These are phyloP conservation scores for Eupithecia dodoneata DNA, from an alignment of 2,888 invertebrate species.

Conservation along the genomic window DNA sequence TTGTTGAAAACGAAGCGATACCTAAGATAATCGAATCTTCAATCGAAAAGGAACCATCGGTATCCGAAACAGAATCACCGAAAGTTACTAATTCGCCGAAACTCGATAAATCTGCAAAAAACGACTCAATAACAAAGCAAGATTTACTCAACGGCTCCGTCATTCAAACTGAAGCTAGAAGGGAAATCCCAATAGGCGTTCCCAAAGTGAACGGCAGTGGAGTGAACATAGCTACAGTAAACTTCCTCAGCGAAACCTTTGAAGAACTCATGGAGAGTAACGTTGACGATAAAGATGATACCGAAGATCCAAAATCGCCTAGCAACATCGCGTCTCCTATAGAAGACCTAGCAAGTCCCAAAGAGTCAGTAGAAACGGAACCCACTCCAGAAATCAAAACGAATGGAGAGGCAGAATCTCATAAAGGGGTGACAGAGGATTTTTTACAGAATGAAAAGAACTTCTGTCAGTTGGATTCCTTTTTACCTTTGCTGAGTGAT, in stretches of 20 bases:
- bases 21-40: neutral
- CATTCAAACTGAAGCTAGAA: constrained; percentile 7
- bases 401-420: constrained; percentile 54
- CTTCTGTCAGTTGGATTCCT: constrained; percentile 70
- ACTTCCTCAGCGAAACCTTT: constrained; percentile 72
- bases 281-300: constrained; percentile 68
- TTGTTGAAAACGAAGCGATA: constrained; percentile 9
- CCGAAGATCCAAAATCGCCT: constrained; percentile 20
- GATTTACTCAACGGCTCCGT: constrained; percentile 43
- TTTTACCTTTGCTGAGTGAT: constrained; percentile 72
- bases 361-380: constrained; percentile 46
- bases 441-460: constrained; percentile 81
- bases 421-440: constrained; percentile 67
- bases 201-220: constrained; percentile 63
- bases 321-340: constrained; percentile 1
- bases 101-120: neutral
- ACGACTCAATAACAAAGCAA: constrained; percentile 15
- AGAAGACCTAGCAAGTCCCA: constrained; percentile 33
- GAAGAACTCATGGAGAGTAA: constrained; percentile 79
- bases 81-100: constrained; percentile 4
- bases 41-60: constrained; percentile 24
- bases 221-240: constrained; percentile 72
- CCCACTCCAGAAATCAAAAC: constrained; percentile 38
- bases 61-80: constrained; percentile 17
- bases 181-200: constrained; percentile 3